Conservation (phyloP, 2,888 invertebrate genomes). For the Allolobophora icterica region DNA sequence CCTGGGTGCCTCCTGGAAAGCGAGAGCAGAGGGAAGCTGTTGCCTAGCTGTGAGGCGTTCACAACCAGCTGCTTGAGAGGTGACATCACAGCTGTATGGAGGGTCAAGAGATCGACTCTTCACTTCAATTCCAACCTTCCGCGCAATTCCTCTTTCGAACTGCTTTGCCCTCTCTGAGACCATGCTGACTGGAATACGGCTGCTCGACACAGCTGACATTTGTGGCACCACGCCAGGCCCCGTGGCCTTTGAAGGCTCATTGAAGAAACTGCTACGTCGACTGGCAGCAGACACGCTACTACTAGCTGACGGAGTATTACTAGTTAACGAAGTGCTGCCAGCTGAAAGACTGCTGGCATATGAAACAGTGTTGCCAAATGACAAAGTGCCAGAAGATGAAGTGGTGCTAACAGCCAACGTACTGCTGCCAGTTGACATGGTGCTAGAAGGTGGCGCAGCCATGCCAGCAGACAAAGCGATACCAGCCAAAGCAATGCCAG, state of each 20-base stretch:
- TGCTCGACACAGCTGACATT: neutral
- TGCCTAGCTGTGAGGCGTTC: neutral
- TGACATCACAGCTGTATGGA: constrained; percentile 19
- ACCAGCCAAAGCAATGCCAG: neutral
- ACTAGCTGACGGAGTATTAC: neutral
- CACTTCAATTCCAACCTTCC: constrained; percentile 36
- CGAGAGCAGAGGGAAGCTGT: neutral
- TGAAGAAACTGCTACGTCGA: constrained; percentile 9
- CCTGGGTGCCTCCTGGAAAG: neutral
- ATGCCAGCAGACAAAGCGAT: neutral
- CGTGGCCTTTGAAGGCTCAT: neutral
- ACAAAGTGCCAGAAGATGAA: neutral
- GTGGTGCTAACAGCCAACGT: neutral
- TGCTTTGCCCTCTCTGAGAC: constrained; percentile 21
- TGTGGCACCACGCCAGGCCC: neutral
- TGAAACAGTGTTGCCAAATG: neutral
- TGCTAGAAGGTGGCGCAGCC: neutral
- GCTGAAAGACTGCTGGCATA: neutral
- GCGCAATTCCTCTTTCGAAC: constrained; percentile 12
- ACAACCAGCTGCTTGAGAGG: neutral
- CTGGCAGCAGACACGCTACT: neutral
- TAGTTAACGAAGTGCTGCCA: neutral
- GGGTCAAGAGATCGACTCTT: constrained; percentile 39
- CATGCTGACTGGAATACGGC: neutral
- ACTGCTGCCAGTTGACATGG: neutral